These are phyloP conservation scores for Chrysocyon brachyurus DNA, from an alignment of 2,797 vertebrate species.

Conservation along the genomic window DNA sequence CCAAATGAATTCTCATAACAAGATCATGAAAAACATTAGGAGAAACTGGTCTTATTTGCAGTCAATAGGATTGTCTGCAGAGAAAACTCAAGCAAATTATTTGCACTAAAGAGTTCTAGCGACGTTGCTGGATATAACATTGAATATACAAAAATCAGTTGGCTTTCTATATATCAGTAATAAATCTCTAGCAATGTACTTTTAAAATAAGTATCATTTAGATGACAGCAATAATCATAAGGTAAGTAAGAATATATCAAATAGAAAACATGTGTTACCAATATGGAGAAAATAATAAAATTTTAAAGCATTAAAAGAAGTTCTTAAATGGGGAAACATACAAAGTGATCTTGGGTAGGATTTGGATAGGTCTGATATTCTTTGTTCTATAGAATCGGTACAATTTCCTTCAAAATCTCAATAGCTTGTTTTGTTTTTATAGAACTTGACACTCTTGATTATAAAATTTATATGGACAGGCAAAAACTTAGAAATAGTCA, in stretches of 20 bases:
- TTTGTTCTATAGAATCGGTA: not conserved
- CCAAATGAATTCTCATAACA: not conserved
- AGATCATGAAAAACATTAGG: not conserved
- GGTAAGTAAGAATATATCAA: not conserved
- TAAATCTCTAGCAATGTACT: not conserved
- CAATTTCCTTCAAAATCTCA: not conserved
- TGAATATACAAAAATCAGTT: not conserved
- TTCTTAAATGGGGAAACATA: not conserved
- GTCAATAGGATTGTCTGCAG: not conserved
- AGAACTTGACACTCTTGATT: not conserved
- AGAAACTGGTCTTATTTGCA: not conserved
- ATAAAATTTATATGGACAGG: not conserved
- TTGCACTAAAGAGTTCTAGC: not conserved
- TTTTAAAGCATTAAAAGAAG: not conserved
- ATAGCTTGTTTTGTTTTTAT: not conserved
- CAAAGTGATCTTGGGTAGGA: not conserved
- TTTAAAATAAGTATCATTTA: not conserved
- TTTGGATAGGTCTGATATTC: not conserved
- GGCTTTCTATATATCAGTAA: not conserved
- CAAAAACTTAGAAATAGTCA: not conserved
- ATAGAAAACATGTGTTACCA: not conserved
- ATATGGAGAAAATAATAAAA: conserved; percentile 11
- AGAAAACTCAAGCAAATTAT: not conserved
- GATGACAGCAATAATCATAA: not conserved
- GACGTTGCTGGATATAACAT: not conserved